A percentile compares a stretch with the other conserved stretches of the same genome.
Conservation (phyloP, 2,113 vertebrate species). For the Poeciliopsis prolifica region DNA sequence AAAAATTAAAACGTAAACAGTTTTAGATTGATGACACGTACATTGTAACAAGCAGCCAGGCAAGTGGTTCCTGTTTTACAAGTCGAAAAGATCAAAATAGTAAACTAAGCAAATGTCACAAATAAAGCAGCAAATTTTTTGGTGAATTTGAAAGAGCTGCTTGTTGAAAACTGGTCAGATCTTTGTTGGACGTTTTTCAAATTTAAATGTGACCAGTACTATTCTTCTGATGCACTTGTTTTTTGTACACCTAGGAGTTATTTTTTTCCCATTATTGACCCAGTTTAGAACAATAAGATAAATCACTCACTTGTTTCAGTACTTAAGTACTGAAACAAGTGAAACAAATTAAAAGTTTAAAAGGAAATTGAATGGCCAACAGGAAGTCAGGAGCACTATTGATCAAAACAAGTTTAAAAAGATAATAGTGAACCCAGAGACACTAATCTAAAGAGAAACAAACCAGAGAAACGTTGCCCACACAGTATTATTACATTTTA, state of each 20-base stretch:
- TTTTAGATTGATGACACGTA: too few relatives aligned
- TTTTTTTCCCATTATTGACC: neutral
- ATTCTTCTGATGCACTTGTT: too few relatives aligned
- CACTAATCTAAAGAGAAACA: neutral
- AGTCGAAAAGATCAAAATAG: too few relatives aligned
- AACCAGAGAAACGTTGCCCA: neutral
- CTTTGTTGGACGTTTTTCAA: neutral
- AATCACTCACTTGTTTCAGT: neutral
- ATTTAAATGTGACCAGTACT: neutral
- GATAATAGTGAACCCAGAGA: neutral
- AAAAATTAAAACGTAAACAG: too few relatives aligned
- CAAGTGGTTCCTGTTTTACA: too few relatives aligned
- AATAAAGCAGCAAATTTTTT: too few relatives aligned
- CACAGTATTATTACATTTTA: too few relatives aligned
- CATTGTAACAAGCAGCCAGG: too few relatives aligned
- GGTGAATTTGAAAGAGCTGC: neutral
- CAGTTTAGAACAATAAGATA: neutral
- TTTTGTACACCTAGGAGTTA: too few relatives aligned
- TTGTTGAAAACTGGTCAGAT: neutral
- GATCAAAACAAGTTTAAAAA: neutral
- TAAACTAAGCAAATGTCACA: too few relatives aligned
- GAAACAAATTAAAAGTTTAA: too few relatives aligned
- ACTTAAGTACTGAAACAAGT: too few relatives aligned
- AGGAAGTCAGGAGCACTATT: neutral
- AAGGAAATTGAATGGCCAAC: neutral